Evolutionary conservation across 1,140 invertebrate genomes (phyloP).

Genomic region (Dufourea novaeangliae): DNA sequence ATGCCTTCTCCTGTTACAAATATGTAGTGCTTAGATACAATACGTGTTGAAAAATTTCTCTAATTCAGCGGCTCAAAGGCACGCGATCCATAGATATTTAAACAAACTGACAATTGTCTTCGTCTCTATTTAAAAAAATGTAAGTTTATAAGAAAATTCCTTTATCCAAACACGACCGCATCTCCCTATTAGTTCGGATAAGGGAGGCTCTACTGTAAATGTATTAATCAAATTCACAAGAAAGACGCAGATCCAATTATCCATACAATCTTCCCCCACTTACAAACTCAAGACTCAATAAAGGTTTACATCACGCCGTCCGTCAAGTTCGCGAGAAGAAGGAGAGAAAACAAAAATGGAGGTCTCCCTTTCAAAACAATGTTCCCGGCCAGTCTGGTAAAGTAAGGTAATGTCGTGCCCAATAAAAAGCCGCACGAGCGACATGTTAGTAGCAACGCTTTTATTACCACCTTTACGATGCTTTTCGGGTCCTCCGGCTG

Average conservation of each 20-base stretch:
- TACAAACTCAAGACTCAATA: not conserved
- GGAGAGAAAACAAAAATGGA: not conserved
- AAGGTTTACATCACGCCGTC: not conserved
- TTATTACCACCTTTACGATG: constrained; percentile 57
- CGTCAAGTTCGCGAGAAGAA: not conserved
- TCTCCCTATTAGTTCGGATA: too few species aligned
- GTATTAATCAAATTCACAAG: not conserved
- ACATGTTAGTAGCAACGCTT: constrained; percentile 55
- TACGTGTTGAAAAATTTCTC: too few species aligned
- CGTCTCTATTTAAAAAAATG: too few species aligned
- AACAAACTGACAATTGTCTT: too few species aligned
- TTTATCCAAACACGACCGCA: too few species aligned
- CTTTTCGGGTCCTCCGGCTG: constrained; percentile 20
- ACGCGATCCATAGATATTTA: too few species aligned
- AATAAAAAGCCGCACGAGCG: constrained; percentile 48
- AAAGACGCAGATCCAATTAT: not conserved
- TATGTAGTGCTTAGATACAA: too few species aligned
- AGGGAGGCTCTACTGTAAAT: too few species aligned
- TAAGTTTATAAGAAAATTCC: too few species aligned
- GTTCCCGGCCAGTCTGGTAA: not conserved
- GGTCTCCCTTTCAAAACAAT: constrained; percentile 29
- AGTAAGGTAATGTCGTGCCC: constrained; percentile 19
- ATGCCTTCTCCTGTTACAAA: too few species aligned
- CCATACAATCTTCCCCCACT: not conserved
- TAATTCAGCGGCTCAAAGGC: too few species aligned